phyloP scores from a whole-genome alignment of 2,797 vertebrate species.

The Oreonectes daqikongensis region DNA sequence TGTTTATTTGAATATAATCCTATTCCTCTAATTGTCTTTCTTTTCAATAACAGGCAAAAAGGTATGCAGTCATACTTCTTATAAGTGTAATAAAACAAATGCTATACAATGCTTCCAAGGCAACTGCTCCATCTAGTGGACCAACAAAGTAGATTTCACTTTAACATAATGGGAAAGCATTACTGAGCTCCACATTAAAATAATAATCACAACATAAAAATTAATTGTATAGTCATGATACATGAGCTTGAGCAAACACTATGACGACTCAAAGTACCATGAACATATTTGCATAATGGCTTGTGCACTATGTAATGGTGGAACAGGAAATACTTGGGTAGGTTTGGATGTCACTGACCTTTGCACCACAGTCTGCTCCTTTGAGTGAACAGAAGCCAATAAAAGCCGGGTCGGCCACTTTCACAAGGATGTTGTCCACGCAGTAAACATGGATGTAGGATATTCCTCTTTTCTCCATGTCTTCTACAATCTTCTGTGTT shows the following conservation, averaged over 20 bases:
- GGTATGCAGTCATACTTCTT: neutral
- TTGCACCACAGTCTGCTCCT: conserved; percentile 93
- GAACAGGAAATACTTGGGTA: neutral
- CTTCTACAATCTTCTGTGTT: conserved; percentile 79
- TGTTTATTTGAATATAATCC: too few species aligned
- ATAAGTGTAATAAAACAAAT: neutral
- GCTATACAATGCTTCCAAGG: neutral
- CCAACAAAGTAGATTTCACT: neutral
- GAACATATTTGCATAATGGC: neutral
- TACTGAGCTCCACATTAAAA: neutral
- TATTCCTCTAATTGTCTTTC: too few species aligned
- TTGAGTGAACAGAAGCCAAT: conserved; percentile 93
- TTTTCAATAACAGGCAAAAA: too few species aligned
- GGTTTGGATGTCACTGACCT: conserved; percentile 77
- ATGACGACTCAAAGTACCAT: neutral
- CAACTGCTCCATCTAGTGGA: conserved; percentile 38
- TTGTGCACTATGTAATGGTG: neutral
- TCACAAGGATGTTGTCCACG: conserved; percentile 96
- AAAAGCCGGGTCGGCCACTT: conserved; percentile 94
- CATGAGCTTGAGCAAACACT: neutral
- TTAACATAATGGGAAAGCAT: neutral
- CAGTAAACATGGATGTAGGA: conserved; percentile 91
- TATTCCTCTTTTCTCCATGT: conserved; percentile 88
- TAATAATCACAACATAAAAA: neutral
- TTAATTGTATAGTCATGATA: neutral